phyloP scores from a whole-genome alignment of 2,113 vertebrate genomes.

The Helogale parvula region DNA sequence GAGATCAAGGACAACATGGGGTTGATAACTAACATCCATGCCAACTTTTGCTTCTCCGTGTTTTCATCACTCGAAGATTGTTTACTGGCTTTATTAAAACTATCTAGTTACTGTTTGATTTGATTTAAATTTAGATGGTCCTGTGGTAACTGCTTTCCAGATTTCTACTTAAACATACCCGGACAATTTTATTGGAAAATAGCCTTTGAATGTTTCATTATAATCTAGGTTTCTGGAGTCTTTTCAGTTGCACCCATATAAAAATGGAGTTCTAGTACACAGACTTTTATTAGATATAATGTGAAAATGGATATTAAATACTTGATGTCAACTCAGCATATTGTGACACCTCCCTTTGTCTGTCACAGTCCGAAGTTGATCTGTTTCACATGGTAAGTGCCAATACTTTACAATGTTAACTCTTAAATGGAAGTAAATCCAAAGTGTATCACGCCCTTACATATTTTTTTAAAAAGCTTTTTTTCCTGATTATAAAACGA shows the following conservation, averaged over 20 bases:
- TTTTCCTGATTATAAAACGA: background rate
- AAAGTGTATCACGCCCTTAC: background rate
- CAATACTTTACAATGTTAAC: conserved; percentile 35
- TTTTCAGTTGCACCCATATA: conserved; percentile 29
- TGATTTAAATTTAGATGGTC: background rate
- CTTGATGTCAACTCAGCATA: background rate
- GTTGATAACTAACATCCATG: background rate
- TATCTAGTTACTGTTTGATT: background rate
- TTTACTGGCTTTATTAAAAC: conserved; percentile 5
- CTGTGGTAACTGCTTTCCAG: background rate
- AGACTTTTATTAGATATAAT: conserved; percentile 9
- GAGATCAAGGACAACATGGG: background rate
- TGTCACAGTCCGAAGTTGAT: background rate
- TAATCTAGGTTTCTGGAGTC: conserved; percentile 27
- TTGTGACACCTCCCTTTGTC: background rate
- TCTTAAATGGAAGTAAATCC: background rate
- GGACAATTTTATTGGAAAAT: conserved; percentile 22
- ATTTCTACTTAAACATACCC: conserved; percentile 38
- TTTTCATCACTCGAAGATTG: background rate
- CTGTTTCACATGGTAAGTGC: background rate
- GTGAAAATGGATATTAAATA: background rate
- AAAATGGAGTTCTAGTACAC: conserved; percentile 8
- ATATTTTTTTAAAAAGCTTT: background rate
- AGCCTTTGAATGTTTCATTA: conserved; percentile 25
- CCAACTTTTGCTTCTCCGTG: background rate